phyloP scores from a whole-genome alignment of 2,113 vertebrate genomes.

The Alosa alosa region DNA sequence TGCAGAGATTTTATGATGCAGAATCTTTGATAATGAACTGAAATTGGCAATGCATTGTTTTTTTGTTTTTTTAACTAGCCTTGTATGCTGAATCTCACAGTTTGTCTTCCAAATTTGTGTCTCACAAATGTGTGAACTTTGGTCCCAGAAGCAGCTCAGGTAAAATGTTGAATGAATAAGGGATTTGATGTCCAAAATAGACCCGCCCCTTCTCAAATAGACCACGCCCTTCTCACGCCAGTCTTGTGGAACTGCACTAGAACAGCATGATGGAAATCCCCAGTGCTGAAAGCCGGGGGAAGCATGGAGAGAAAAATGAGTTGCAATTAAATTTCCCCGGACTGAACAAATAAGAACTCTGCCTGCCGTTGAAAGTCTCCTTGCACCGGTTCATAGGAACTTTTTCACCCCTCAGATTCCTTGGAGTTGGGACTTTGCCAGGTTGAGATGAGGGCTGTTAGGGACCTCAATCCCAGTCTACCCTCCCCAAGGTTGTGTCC shows the following conservation, averaged over 20 bases:
- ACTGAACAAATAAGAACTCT: conserved; percentile 12
- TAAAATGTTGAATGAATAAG: not conserved
- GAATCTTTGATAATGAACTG: no score
- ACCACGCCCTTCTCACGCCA: not conserved
- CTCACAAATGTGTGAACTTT: not conserved
- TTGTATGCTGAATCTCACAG: no score
- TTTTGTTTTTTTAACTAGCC: no score
- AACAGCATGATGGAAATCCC: not conserved
- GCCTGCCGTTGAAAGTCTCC: not conserved
- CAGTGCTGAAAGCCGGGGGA: not conserved
- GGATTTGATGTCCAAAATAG: not conserved
- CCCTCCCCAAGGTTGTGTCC: not conserved
- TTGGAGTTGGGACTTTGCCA: conserved; percentile 15
- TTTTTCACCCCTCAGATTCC: not conserved
- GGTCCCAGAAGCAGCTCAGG: not conserved
- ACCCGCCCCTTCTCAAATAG: no score
- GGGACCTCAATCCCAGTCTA: not conserved
- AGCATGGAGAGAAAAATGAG: conserved; percentile 28
- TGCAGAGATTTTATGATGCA: no score
- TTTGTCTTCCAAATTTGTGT: not conserved
- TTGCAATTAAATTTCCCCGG: conserved; percentile 30
- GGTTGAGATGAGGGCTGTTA: not conserved
- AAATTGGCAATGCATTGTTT: not conserved
- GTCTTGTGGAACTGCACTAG: not conserved
- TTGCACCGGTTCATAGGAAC: not conserved